Base-by-base conservation (phyloP, 2,113 vertebrate genomes). In the Lampris incognitus region DNA sequence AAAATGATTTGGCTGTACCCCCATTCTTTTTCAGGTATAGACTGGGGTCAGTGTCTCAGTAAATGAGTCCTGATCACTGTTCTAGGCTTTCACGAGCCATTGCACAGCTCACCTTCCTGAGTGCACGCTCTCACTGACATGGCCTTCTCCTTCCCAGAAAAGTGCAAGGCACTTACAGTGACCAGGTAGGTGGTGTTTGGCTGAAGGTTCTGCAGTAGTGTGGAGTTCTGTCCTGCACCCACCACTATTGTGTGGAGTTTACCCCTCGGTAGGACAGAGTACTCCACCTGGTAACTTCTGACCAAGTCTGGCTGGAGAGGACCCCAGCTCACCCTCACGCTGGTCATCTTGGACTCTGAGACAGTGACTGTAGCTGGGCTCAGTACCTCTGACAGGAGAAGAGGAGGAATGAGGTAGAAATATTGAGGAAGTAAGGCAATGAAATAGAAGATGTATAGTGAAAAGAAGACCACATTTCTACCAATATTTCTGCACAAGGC, bases 51-150 rank as follows among this genome's bases (percentile, higher is more conserved):
- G 24, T 1, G 6, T 39, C 41, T 44, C 13, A 37, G 64, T 51
- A 71, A 78, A 69, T 6, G 38, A 78, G 85, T 79, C 64, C 9
- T 42, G 13, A 56, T 64, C 11, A 9, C 2, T 4, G 39, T 5
- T 9, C 64, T 8, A 40, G 5, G 52, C 64, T 44, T 24, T 1
- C 6, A 4, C 61, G 38, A 36, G n/a, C 9, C 37, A 55, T 60
- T 63, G 7, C 1, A 36, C 4, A 44, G 36, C 89, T 90, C 91
- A 95, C 96, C 94, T 78, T 95, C 94, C 52, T 93, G 92, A 0
- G 97, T 99, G 84, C 98, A 99, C 0, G 93, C 95, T 82, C 96
- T 97, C 44, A 96, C 95, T 0, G 97, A 98, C 84, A 99, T 93
- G 1, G 97, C 95, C 58, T 88, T 96, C 91, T 97, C 95, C 64